Conservation (phyloP, 2,797 vertebrate species). For the Pseudochaenichthys georgianus region DNA sequence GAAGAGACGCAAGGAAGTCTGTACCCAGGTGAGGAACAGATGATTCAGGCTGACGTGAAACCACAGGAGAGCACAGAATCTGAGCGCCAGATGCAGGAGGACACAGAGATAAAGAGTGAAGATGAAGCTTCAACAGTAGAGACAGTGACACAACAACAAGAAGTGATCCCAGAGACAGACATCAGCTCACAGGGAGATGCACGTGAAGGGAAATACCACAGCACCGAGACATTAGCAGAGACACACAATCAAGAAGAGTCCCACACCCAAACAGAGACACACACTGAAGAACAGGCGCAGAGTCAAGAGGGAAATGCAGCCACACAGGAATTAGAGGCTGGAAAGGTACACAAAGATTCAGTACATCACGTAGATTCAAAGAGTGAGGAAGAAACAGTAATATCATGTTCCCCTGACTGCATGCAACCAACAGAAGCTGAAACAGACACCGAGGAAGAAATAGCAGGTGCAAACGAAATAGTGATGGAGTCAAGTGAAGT, state of each 20-base stretch:
- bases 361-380: constrained; percentile 14
- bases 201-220: constrained; percentile 21
- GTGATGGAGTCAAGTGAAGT: constrained; percentile 9
- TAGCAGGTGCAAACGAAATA: background rate
- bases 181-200: constrained; percentile 3
- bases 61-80: constrained; percentile 35
- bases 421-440: constrained; percentile 24
- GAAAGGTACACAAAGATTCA: constrained; percentile 2
- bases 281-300: constrained; percentile 7
- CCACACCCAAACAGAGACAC: constrained; percentile 35
- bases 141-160: constrained; percentile 27
- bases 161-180: constrained; percentile 28
- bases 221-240: constrained; percentile 45
- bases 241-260: constrained; percentile 23
- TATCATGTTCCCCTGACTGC: constrained; percentile 7
- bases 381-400: constrained; percentile 23
- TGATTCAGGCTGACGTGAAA: constrained; percentile 29
- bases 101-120: constrained; percentile 26
- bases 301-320: constrained; percentile 14
- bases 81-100: constrained; percentile 30
- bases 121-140: constrained; percentile 2
- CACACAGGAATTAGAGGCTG: background rate
- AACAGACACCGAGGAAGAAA: constrained; percentile 16
- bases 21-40: constrained; percentile 14
- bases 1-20: constrained; percentile 8